These are phyloP conservation scores for Apogon hyalosoma DNA, from an alignment of 2,797 vertebrate genomes.

Conservation along the genomic window DNA sequence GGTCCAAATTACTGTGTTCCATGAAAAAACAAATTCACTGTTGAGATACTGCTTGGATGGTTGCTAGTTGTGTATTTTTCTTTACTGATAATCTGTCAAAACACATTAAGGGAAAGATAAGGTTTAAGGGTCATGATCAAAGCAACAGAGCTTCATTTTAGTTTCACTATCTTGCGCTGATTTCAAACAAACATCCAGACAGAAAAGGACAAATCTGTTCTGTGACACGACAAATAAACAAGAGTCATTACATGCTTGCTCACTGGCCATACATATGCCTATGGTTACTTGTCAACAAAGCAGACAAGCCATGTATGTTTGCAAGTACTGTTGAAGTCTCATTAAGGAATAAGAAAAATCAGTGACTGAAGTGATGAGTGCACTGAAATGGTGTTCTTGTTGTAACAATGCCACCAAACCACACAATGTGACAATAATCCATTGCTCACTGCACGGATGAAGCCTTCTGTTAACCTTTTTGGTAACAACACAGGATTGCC, in stretches of 20 bases:
- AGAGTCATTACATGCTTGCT: background rate
- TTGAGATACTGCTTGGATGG: background rate
- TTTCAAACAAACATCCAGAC: slow-evolving; percentile 6
- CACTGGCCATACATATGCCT: background rate
- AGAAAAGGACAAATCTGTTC: background rate
- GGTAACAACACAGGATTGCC: slow-evolving; percentile 30
- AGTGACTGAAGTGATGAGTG: too few relatives aligned
- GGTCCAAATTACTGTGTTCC: background rate
- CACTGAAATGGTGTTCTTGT: too few relatives aligned
- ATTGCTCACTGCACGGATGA: slow-evolving; percentile 5
- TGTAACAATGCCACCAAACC: too few relatives aligned
- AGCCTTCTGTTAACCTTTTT: slow-evolving; percentile 53
- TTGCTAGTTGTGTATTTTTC: background rate
- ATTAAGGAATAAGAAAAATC: too few relatives aligned
- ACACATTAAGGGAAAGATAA: slow-evolving; percentile 7
- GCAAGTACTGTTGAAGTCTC: too few relatives aligned
- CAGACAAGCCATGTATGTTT: too few relatives aligned
- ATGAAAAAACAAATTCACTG: background rate
- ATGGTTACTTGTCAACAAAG: background rate
- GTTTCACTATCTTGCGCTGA: background rate
- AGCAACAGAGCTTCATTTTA: background rate
- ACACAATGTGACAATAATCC: slow-evolving; percentile 2
- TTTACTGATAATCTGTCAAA: background rate
- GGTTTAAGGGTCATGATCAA: slow-evolving; percentile 2
- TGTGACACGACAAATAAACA: background rate